Evolutionary conservation across 2,888 invertebrate genomes (phyloP).

Genomic region (Drosophila tanythrix): DNA sequence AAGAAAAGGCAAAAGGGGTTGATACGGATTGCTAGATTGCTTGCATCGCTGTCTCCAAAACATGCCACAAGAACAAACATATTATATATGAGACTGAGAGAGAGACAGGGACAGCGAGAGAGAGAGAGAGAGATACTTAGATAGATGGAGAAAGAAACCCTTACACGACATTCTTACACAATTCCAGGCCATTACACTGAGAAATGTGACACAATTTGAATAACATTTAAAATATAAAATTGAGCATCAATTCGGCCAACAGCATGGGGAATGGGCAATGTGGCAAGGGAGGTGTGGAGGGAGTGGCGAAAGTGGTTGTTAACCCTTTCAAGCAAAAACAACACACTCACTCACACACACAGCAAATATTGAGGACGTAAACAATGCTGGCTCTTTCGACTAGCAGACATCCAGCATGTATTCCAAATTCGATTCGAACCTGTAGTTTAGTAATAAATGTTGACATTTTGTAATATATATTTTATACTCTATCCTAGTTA

Average conservation of each 20-base stretch:
- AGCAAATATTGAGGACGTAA: too few species aligned
- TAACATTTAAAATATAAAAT: conserved; percentile 80
- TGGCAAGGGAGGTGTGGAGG: not conserved
- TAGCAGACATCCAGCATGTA: conserved; percentile 3
- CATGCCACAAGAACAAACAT: conserved; percentile 52
- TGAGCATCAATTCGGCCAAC: conserved; percentile 72
- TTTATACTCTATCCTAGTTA: not conserved
- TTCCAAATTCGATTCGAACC: not conserved
- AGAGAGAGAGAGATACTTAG: not conserved
- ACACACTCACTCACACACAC: not conserved
- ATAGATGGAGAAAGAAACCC: conserved; percentile 30
- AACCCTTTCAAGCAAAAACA: conserved; percentile 34
- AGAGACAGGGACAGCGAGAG: not conserved
- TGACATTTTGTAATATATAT: not conserved
- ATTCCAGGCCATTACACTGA: conserved; percentile 80
- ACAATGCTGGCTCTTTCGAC: not conserved
- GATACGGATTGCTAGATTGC: conserved; percentile 31
- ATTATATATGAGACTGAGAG: conserved; percentile 3
- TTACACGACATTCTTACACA: conserved; percentile 54
- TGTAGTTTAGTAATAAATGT: not conserved
- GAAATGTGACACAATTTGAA: conserved; percentile 80
- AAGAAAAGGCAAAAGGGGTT: conserved; percentile 10
- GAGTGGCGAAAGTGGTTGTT: conserved; percentile 46
- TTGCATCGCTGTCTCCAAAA: conserved; percentile 40
- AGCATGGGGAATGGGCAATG: not conserved